Evolutionary conservation across 2,888 invertebrate species (phyloP), one percentile per base, ranked within the genome.

Genomic region (Heliconius aoede): DNA sequence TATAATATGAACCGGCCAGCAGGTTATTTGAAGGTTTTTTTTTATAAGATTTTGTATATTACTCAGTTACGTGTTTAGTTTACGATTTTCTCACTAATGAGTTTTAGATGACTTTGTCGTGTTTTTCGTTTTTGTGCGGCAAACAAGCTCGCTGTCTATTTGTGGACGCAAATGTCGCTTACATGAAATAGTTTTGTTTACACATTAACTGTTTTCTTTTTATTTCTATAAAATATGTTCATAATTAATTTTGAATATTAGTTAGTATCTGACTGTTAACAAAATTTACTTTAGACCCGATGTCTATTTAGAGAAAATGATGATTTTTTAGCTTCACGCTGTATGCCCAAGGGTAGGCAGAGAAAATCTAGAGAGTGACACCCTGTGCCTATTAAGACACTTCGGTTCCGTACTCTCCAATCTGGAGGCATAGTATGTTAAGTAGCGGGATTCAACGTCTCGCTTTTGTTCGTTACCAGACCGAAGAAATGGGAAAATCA

Each of bases 71-170:
- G 74, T 74, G 68, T 74, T 72, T 72, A 61, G 51, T 62, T 74
- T 78, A 76, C 72, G 73, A 76, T 76, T 76, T 76, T 78, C 76
- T 61, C 61, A 73, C 72, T 78, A 76, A 78, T 76, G 73, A 78
- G 76, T 74, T 76, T 78, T 78, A 78, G 76, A 78, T 78, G 71
- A 74, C 71, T 76, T 76, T 74, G 61, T 64, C 74, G 71, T 76
- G 67, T 78, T 72, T 78, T 64, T 24, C 55, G n/a, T 69, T 40
- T 77, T 74, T 76, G 32, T 67, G 55, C 30, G 46, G 73, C 69
- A 71, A 69, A 73, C 76, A 78, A 78, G 73, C 58, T 64, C 40
- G 64, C 75, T 73, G 74, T 77, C 74, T 74, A 32, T 74, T 69
- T 69, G 68, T 69, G 26, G 72, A 61, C 60, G 71, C 51, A 32